Conservation (phyloP, 2,113 vertebrate genomes). For the Felis catus region DNA sequence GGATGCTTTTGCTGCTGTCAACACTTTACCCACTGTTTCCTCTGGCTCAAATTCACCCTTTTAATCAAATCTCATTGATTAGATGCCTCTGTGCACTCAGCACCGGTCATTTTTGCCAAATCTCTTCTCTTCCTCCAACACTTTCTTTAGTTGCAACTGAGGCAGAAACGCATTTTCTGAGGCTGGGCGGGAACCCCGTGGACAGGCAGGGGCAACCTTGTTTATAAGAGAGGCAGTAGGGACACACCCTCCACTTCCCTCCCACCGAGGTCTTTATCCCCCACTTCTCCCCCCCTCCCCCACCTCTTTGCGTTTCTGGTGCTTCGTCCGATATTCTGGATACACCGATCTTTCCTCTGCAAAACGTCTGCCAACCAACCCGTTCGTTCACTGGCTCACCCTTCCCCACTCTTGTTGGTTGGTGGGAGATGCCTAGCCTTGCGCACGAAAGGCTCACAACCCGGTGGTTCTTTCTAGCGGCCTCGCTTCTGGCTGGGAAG, state of each 20-base stretch:
- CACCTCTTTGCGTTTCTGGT: neutral
- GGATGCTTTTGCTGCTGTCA: conserved; percentile 29
- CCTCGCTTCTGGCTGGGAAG: neutral
- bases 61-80: conserved; percentile 47
- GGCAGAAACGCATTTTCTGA: neutral
- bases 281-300: too few species aligned
- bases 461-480: neutral
- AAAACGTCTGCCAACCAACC: neutral
- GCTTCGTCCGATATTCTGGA: neutral
- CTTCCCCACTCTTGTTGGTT: neutral
- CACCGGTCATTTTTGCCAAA: conserved; percentile 25
- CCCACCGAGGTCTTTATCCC: fast-evolving
- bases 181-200: neutral
- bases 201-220: neutral
- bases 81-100: conserved; percentile 19
- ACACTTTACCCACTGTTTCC: neutral
- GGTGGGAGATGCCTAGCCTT: neutral
- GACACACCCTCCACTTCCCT: fast-evolving
- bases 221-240: neutral
- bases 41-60: conserved; percentile 15
- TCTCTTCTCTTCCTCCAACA: neutral
- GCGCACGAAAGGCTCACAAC: neutral
- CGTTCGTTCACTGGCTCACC: neutral
- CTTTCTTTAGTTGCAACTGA: neutral
- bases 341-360: neutral